phyloP scores from a whole-genome alignment of 2,797 vertebrate genomes.

The Crenuchus spilurus region DNA sequence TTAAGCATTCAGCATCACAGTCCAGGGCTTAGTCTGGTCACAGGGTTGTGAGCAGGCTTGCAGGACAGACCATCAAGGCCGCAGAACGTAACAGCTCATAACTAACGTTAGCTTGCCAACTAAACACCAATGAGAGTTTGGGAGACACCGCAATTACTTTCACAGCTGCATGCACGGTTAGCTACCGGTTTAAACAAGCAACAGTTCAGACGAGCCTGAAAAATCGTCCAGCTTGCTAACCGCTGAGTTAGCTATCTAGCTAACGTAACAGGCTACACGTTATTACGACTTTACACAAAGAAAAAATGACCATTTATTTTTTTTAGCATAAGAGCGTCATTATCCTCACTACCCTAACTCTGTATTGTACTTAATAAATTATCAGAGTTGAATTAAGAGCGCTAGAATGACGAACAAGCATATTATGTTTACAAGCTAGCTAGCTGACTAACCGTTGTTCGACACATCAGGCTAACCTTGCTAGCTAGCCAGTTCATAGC shows the following conservation, averaged over 20 bases:
- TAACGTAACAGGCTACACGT: background rate
- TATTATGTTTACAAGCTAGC: constrained; percentile 31
- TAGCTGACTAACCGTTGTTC: constrained; percentile 36
- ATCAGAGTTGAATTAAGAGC: background rate
- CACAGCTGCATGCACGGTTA: background rate
- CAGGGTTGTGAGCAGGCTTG: background rate
- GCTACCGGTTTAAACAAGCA: background rate
- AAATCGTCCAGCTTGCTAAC: constrained; percentile 45
- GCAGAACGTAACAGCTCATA: background rate
- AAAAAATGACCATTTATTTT: no score
- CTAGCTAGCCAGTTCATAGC: constrained; percentile 30
- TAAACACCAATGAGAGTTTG: no score
- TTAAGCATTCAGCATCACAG: background rate
- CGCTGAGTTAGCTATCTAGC: background rate
- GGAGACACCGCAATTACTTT: background rate
- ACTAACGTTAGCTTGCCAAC: no score
- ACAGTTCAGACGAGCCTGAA: no score
- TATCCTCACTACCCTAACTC: no score
- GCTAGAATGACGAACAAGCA: background rate
- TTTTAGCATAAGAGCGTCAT: no score
- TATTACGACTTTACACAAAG: background rate
- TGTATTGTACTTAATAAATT: no score
- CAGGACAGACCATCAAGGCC: background rate
- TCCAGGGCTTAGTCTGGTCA: constrained; percentile 14
- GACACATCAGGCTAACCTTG: constrained; percentile 17